Evolutionary conservation across 2,888 invertebrate species (phyloP).

Genomic region (Drosophila sordidula): DNA sequence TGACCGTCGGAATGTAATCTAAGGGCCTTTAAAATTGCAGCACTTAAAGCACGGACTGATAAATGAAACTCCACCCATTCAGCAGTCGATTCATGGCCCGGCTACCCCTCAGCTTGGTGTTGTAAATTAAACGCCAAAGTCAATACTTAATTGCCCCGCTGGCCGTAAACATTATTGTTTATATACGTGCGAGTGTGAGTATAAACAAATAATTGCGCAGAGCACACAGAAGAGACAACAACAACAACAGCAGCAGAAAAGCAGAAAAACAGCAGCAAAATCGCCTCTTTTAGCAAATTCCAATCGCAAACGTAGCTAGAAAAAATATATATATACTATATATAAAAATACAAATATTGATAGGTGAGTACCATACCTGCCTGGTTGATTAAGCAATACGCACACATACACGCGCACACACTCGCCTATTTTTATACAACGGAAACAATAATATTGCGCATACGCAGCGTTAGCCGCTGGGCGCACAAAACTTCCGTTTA

Average conservation of each 20-base stretch:
- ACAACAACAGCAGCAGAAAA: background rate
- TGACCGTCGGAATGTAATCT: background rate
- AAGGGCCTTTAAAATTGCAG: background rate
- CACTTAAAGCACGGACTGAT: constrained; percentile 6
- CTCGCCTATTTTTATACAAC: constrained; percentile 5
- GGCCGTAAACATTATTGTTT: constrained; percentile 52
- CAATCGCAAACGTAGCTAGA: constrained; percentile 24
- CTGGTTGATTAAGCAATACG: constrained; percentile 12
- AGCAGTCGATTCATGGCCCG: background rate
- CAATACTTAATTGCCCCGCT: constrained; percentile 52
- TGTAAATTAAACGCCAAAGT: constrained; percentile 51
- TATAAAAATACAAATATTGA: constrained; percentile 5
- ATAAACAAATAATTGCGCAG: constrained; percentile 43
- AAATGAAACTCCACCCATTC: constrained; percentile 15
- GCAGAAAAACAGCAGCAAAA: background rate
- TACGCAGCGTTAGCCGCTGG: constrained; percentile 35
- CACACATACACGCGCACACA: background rate
- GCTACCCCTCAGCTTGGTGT: background rate
- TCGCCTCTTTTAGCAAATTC: constrained; percentile 23
- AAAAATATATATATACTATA: constrained; percentile 7
- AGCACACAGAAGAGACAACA: background rate
- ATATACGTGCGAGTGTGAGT: constrained; percentile 32
- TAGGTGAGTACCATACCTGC: constrained; percentile 17
- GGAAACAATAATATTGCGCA: constrained; percentile 35
- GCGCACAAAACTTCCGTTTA: background rate